Conservation (phyloP, 1,140 invertebrate species). For the Mylabris phalerata region DNA sequence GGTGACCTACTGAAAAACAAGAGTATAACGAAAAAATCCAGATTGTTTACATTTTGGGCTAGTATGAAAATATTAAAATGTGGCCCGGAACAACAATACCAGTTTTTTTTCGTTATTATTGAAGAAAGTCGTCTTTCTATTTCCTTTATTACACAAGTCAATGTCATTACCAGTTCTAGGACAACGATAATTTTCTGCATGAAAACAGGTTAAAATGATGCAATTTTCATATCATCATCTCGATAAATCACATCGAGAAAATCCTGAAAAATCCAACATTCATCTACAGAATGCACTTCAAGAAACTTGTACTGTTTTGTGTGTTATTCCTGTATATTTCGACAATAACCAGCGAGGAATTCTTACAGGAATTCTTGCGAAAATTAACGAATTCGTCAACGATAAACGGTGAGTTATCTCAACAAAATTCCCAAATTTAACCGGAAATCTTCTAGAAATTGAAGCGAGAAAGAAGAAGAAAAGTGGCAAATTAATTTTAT, state of each 20-base stretch:
- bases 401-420: no score
- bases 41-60: not conserved
- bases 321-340: not conserved
- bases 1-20: conserved; percentile 1
- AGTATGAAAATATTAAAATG: not conserved
- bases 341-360: not conserved
- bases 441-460: conserved; percentile 5
- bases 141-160: no score
- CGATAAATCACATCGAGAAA: not conserved
- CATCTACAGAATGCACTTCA: not conserved
- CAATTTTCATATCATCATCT: conserved; percentile 8
- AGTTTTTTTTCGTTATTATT: no score
- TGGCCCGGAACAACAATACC: conserved; percentile 1
- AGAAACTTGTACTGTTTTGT: not conserved
- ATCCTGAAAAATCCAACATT: not conserved
- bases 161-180: no score
- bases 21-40: not conserved
- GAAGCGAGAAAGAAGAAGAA: conserved; percentile 24
- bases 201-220: not conserved
- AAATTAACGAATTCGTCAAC: not conserved
- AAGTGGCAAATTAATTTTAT: conserved; percentile 14
- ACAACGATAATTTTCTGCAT: conserved; percentile 5
- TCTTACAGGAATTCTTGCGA: not conserved
- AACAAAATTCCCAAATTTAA: not conserved
- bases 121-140: no score